These are phyloP conservation scores for Petrocephalus microphthalmus DNA, from an alignment of 2,113 vertebrate genomes.

Conservation along the genomic window DNA sequence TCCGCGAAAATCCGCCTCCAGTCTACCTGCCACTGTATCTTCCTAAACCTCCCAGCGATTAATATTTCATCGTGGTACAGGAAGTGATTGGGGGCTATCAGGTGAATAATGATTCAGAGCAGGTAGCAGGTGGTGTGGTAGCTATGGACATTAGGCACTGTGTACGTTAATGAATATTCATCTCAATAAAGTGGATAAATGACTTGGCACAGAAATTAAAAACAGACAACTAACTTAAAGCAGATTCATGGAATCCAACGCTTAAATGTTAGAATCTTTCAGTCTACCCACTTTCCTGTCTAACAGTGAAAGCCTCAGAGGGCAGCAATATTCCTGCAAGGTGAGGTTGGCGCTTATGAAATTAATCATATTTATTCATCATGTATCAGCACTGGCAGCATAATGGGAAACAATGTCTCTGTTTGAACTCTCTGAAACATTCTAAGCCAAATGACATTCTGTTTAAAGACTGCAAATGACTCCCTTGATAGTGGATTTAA, in stretches of 20 bases:
- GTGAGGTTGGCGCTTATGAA: not conserved
- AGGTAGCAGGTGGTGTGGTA: not conserved
- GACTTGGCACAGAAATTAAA: not conserved
- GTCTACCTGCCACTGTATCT: not conserved
- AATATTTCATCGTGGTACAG: not conserved
- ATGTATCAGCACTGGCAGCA: not conserved
- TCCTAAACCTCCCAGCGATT: not conserved
- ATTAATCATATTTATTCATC: conserved; percentile 7
- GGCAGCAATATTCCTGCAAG: not conserved
- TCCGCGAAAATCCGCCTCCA: not conserved
- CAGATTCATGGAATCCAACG: not conserved
- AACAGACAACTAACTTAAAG: conserved; percentile 10
- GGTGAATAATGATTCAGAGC: not conserved
- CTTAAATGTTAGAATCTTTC: not conserved
- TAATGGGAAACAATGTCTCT: not conserved
- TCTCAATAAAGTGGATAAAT: not conserved
- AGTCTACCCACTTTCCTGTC: not conserved
- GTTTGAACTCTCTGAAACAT: conserved; percentile 6
- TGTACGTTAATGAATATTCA: not conserved
- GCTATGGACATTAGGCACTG: not conserved
- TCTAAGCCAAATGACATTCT: conserved; percentile 6
- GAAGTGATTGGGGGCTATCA: not conserved
- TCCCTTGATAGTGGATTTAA: not conserved
- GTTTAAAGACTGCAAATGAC: conserved; percentile 8
- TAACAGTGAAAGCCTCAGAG: not conserved